phyloP scores from a whole-genome alignment of 1,140 invertebrate genomes.

The Atta cephalotes region DNA sequence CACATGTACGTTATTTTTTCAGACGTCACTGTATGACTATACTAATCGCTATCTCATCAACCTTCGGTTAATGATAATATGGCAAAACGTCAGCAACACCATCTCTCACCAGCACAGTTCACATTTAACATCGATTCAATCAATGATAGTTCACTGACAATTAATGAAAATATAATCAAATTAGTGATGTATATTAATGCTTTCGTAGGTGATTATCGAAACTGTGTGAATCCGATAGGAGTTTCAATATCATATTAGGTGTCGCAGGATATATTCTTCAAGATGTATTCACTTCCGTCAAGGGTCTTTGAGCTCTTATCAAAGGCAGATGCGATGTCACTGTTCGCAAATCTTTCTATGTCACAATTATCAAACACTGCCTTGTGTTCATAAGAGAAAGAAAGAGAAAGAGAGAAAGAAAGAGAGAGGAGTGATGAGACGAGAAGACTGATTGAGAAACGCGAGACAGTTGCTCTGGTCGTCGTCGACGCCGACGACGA shows the following conservation, averaged over 20 bases:
- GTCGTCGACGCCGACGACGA: slow-evolving; percentile 80
- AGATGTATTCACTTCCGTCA: background rate
- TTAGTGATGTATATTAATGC: slow-evolving; percentile 3
- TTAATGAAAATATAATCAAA: slow-evolving; percentile 26
- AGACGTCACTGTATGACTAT: slow-evolving; percentile 60
- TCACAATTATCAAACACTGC: background rate
- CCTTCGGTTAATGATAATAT: slow-evolving; percentile 21
- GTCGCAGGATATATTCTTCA: background rate
- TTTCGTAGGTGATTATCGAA: background rate
- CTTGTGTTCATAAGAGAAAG: background rate
- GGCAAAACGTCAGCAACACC: background rate
- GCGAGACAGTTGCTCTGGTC: slow-evolving; percentile 66
- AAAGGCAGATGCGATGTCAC: slow-evolving; percentile 13
- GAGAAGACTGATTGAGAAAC: background rate
- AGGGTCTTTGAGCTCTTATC: background rate
- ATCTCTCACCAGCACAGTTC: background rate
- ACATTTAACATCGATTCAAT: slow-evolving; percentile 34
- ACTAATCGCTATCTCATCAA: slow-evolving; percentile 31
- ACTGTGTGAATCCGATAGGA: background rate
- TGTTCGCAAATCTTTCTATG: background rate
- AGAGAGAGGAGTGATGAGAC: background rate
- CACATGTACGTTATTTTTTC: slow-evolving; percentile 19
- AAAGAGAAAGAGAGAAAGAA: background rate
- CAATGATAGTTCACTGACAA: slow-evolving; percentile 1
- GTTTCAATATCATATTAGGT: background rate